Evolutionary conservation across 1,140 invertebrate genomes (phyloP), one percentile per base, ranked within the genome.

Genomic region (Bilobella aurantiaca): DNA sequence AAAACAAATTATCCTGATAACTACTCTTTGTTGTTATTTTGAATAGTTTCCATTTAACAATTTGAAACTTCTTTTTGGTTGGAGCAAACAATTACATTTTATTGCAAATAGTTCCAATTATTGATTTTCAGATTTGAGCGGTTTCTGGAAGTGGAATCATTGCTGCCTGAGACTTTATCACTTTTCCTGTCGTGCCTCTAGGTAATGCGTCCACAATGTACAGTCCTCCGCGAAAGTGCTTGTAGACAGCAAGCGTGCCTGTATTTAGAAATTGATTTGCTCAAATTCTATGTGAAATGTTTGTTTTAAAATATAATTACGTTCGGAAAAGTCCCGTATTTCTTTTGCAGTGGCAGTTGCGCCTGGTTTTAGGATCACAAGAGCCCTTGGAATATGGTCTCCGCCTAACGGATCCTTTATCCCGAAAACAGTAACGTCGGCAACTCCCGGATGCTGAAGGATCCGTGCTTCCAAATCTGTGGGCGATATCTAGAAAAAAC

Each of bases 391-490:
- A 47, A 71, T 71, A n/a, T 61, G 66, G 59, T 71, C 71, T 25
- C 71, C 69, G n/a, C 71, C 69, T 29, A 67, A 65, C 31, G 67
- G 65, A 34, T 74, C 74, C 29, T 31, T n/a, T 5, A 73, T 65
- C 16, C 74, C 73, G 37, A 74, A 72, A 3, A 73, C 66, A 29
- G 57, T 82, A 2, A 61, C 75, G 70, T 83, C 82, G 59, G 81
- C 76, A 66, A 83, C 81, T 42, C 76, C 74, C 1, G 81, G 80
- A 42, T 76, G 77, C 21, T 60, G 28, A 2, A 67, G 27, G 2
- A 73, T 59, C 32, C 64, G 25, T 25, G 64, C 63, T 67, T 74
- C 74, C 16, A 74, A 3, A 60, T 74, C 74, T 0, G 71, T 63
- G 14, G 74, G 74, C 25, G 69, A 71, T 58, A 73, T 71, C 71